Evolutionary conservation across 2,888 invertebrate genomes (phyloP), one percentile per base, ranked within the genome.

Genomic region (Agonopterix alstromeriana): DNA sequence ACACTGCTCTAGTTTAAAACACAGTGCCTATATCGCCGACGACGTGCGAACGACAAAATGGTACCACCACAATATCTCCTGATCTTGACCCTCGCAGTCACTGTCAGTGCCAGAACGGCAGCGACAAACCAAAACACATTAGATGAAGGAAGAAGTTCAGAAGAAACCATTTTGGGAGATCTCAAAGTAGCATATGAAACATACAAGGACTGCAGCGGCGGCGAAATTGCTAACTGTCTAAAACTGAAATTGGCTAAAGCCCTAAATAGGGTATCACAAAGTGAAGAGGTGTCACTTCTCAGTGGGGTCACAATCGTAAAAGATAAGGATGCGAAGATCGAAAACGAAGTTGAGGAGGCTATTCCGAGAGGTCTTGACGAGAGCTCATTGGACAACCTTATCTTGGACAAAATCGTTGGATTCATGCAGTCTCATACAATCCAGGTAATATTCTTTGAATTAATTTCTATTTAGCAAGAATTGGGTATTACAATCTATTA

Each of bases 361-460:
- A 84, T 96, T 55, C 95, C 96, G 0, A 90, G 96, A 61, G 90
- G 93, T 42, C 72, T 94, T 53, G 92, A 92, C 47, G 95, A 95
- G 67, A 91, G 92, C 57, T 92, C 93, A 7, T 82, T 96, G 47
- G 94, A 94, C 73, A 90, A 90, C 57, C 89, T 96, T 80, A 94
- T 96, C 67, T 78, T 94, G 67, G 93, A 94, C 71, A 94, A 92
- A 67, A 82, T 95, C 61, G 86, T 93, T 54, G 91, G 90, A 66
- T 95, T 95, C 82, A 90, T 96, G 80, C 92, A 93, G 78, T 91
- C 93, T 63, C 95, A 95, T 81, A 94, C 94, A 48, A 79, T 96
- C 64, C 94, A 95, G 90, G 94, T 94, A 86, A 27, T 7, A 27
- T 27, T 27, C 27, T 27, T 27, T 27, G 27, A 27, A 27, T 27